Percentiles rank a stretch among this genome's conserved stretches.
These are phyloP conservation scores for Thripadectes ignobilis DNA, from an alignment of 2,797 vertebrate species.

Conservation along the genomic window DNA sequence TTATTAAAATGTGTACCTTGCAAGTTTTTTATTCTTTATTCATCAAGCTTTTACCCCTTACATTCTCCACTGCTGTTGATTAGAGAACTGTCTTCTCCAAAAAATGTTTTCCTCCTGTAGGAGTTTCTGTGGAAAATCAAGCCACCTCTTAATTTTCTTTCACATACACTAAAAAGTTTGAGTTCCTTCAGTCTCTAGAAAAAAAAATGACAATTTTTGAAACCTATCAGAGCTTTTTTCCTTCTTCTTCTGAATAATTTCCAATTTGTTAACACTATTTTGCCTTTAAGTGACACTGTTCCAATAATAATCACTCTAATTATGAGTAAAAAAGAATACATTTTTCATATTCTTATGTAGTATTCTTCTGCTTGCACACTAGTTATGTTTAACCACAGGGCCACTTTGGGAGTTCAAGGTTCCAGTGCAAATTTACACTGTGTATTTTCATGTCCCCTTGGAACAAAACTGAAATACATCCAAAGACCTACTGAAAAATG, in stretches of 20 bases:
- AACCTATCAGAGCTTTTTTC: background rate
- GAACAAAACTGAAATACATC: background rate
- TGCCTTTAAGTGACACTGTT: background rate
- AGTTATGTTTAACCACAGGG: background rate
- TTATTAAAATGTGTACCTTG: background rate
- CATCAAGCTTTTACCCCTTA: background rate
- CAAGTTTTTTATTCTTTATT: accelerated
- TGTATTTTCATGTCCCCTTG: background rate
- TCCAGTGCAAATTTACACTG: background rate
- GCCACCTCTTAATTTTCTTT: background rate
- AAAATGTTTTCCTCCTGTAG: background rate
- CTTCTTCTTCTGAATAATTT: background rate
- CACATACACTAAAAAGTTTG: background rate
- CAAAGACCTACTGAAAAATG: background rate
- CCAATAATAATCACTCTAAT: background rate
- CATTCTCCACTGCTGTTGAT: background rate
- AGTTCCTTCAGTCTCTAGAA: background rate
- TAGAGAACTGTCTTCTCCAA: background rate
- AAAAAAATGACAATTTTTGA: background rate
- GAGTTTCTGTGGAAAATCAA: background rate
- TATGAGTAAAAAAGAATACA: background rate
- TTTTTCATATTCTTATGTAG: background rate
- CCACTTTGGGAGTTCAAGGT: background rate
- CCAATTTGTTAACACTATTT: background rate
- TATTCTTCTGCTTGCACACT: background rate